Percentiles rank a stretch among this genome's conserved stretches.
Evolutionary conservation across 92 coral and sea anemone species (phyloP).

Genomic region (Parazoanthus darwini): DNA sequence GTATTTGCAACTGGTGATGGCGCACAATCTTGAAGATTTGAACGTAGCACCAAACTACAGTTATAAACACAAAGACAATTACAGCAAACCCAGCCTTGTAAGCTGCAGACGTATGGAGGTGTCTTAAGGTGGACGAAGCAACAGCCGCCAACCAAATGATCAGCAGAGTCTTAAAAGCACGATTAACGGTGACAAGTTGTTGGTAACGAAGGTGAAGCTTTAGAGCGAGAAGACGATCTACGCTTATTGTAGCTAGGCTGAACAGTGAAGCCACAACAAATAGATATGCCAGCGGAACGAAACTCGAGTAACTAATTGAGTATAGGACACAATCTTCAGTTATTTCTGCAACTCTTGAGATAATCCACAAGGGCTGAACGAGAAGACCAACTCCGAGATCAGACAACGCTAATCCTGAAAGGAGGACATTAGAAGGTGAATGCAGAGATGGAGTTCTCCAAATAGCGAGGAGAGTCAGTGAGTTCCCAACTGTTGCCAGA

Average conservation of each 20-base stretch:
- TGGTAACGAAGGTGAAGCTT: slow-evolving; percentile 3
- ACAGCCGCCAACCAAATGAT: background rate
- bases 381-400: slow-evolving; percentile 51
- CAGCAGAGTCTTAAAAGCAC: background rate
- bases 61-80: background rate
- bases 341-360: slow-evolving; percentile 29
- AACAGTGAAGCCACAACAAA: background rate
- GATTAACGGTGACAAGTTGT: background rate
- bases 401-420: slow-evolving; percentile 47
- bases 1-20: background rate
- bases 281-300: background rate
- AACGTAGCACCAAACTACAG: background rate
- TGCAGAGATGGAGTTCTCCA: slow-evolving; percentile 39
- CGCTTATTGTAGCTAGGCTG: background rate
- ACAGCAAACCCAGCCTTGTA: background rate
- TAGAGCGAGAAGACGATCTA: background rate
- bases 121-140: background rate
- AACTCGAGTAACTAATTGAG: background rate
- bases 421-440: slow-evolving; percentile 37
- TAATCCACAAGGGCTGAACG: slow-evolving; percentile 41
- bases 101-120: background rate
- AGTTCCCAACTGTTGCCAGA: slow-evolving; percentile 33
- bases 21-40: background rate
- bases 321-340: background rate
- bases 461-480: slow-evolving; percentile 29